A percentile compares a stretch with the other conserved stretches of the same genome.
These are phyloP conservation scores for Protaetia brevitarsis DNA, from an alignment of 1,140 invertebrate genomes.

Conservation along the genomic window DNA sequence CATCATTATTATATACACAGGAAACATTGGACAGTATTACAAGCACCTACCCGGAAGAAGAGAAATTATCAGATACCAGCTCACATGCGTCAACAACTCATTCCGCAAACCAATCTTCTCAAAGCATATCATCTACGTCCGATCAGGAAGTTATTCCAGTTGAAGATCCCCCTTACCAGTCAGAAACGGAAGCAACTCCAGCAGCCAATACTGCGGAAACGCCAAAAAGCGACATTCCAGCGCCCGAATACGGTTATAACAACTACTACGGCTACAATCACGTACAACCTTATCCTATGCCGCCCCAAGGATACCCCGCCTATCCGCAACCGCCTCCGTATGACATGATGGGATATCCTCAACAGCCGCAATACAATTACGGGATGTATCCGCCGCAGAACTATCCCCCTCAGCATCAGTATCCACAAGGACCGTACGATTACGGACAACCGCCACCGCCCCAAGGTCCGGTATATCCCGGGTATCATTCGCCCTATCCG, in stretches of 20 bases:
- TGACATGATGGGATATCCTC: constrained; percentile 35
- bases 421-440: constrained; percentile 36
- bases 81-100: constrained; percentile 19
- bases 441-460: constrained; percentile 36
- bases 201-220: constrained; percentile 25
- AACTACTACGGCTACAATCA: constrained; percentile 41
- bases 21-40: constrained; percentile 47
- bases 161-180: constrained; percentile 21
- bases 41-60: constrained; percentile 37
- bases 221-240: constrained; percentile 37
- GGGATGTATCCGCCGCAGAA: constrained; percentile 33
- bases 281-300: constrained; percentile 38
- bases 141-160: constrained; percentile 21
- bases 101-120: constrained; percentile 22
- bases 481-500: constrained; percentile 49
- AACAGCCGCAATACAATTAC: constrained; percentile 43
- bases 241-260: constrained; percentile 36
- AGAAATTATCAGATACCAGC: constrained; percentile 23
- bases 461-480: constrained; percentile 46
- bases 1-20: constrained; percentile 24
- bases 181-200: constrained; percentile 26
- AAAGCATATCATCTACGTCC: constrained; percentile 23
- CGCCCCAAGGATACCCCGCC: constrained; percentile 35
- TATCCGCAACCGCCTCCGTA: constrained; percentile 32
- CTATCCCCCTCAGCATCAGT: constrained; percentile 39